Percentiles rank a stretch among this genome's conserved stretches.
These are phyloP conservation scores for Myioborus miniatus DNA, from an alignment of 2,797 vertebrate species.

Conservation along the genomic window DNA sequence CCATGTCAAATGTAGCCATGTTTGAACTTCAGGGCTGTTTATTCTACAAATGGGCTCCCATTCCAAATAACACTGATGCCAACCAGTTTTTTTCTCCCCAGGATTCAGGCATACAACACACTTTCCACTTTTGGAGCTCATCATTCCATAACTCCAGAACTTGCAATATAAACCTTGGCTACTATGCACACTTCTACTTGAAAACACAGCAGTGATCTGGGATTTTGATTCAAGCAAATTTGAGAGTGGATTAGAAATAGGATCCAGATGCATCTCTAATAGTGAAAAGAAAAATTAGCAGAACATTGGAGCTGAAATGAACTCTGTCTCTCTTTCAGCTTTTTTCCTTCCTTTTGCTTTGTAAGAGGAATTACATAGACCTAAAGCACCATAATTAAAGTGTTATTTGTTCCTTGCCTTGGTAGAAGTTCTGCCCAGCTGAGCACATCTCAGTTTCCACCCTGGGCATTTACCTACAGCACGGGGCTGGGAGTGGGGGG, in stretches of 20 bases:
- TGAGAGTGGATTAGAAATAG: constrained; percentile 74
- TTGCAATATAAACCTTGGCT: constrained; percentile 72
- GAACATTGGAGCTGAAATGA: constrained; percentile 12
- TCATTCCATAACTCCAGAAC: constrained; percentile 70
- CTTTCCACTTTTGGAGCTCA: constrained; percentile 56
- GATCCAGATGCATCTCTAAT: constrained; percentile 71
- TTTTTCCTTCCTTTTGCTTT: background rate
- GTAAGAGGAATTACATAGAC: constrained; percentile 30
- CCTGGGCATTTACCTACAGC: constrained; percentile 65
- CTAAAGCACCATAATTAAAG: constrained; percentile 69
- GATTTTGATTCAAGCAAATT: constrained; percentile 74
- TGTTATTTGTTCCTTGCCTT: constrained; percentile 68
- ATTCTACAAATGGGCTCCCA: constrained; percentile 14
- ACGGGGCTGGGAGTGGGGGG: background rate
- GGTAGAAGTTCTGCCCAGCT: constrained; percentile 63
- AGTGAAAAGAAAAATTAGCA: constrained; percentile 48
- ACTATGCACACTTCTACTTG: constrained; percentile 60
- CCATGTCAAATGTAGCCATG: background rate
- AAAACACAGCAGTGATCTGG: constrained; percentile 71
- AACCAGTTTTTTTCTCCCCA: constrained; percentile 12
- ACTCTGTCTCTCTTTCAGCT: background rate
- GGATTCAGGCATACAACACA: constrained; percentile 21
- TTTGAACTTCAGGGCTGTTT: constrained; percentile 53
- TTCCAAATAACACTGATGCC: constrained; percentile 49
- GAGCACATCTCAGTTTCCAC: constrained; percentile 58